Evolutionary conservation across 2,888 invertebrate species (phyloP), one percentile per base, ranked within the genome.

Genomic region (Dioctria linearis): DNA sequence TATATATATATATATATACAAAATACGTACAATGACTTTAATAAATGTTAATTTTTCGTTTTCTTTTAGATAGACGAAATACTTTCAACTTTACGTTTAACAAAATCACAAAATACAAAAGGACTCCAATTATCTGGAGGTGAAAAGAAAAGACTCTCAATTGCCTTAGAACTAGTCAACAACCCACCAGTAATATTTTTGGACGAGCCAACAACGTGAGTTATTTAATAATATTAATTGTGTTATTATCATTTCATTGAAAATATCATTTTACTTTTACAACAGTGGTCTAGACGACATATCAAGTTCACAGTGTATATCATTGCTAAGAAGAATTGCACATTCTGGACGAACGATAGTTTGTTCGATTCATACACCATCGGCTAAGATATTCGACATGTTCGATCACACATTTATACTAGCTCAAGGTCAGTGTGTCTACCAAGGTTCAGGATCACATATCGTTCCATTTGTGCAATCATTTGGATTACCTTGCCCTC

Each of bases 361-460:
- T 80, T 98, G 98, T 86, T 98, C 98, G 0, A 93, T 98, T 75
- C 98, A 98, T 89, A 98, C 98, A n/a, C 98, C 98, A 0, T 97
- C 97, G 82, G 98, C 98, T 0, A 94, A 94, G 84, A 90, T 98
- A 73, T 98, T 98, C 88, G 93, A 95, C 11, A 94, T 95, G 90
- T 97, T 98, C 87, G 97, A 96, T 89, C 94, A 97, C 86, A 93
- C 98, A 3, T 98, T 97, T 86, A 93, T 98, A 80, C 92, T 98
- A 66, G 94, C 97, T 0, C 93, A 93, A 69, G 98, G 98, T 0
- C 93, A 96, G 84, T 98, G 98, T 87, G 94, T 96, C 5, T 98
- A 96, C 88, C 94, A 96, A 85, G 98, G 98, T 2, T 91, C 93
- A 0, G 93, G 95, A 0, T 89, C 90, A 2, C 93, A 95, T 25